Evolutionary conservation across 2,113 vertebrate genomes (phyloP).

Genomic region (Poicephalus meyeri): DNA sequence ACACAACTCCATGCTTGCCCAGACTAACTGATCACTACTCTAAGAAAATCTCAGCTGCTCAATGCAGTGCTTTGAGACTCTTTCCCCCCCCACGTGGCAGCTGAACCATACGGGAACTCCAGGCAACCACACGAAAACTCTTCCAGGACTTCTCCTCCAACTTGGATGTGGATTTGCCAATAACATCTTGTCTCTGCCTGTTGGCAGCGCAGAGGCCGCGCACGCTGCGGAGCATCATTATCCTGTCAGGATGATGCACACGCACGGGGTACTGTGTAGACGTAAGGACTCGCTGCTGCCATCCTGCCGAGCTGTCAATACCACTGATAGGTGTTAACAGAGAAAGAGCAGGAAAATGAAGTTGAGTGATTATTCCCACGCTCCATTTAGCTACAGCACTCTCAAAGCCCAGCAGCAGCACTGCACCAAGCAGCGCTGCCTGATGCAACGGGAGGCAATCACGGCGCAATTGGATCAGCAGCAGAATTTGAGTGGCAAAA

Average conservation of each 20-base stretch:
- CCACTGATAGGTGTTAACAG: background rate
- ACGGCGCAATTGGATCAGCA: background rate
- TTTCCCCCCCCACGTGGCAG: background rate
- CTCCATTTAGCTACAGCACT: background rate
- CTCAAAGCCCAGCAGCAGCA: background rate
- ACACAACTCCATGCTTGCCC: slow-evolving; percentile 38
- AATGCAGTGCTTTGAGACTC: background rate
- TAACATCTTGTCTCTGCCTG: rapidly evolving
- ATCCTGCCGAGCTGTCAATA: slow-evolving; percentile 40
- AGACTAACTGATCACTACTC: slow-evolving; percentile 48
- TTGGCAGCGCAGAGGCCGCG: rapidly evolving
- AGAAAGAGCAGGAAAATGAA: background rate
- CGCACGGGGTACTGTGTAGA: background rate
- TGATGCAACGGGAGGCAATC: background rate
- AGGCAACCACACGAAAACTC: background rate
- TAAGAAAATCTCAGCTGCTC: slow-evolving; percentile 19
- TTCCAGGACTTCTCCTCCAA: background rate
- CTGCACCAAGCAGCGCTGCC: slow-evolving; percentile 23
- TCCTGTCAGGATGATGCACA: background rate
- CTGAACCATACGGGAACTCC: rapidly evolving
- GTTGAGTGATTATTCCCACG: slow-evolving; percentile 47
- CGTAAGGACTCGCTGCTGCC: background rate
- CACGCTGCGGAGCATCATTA: background rate
- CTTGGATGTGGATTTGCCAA: rapidly evolving
- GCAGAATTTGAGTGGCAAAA: background rate